Percentiles rank a stretch among this genome's conserved stretches.
Evolutionary conservation across 2,113 vertebrate species (phyloP).

Genomic region (Leucoraja erinaceus): DNA sequence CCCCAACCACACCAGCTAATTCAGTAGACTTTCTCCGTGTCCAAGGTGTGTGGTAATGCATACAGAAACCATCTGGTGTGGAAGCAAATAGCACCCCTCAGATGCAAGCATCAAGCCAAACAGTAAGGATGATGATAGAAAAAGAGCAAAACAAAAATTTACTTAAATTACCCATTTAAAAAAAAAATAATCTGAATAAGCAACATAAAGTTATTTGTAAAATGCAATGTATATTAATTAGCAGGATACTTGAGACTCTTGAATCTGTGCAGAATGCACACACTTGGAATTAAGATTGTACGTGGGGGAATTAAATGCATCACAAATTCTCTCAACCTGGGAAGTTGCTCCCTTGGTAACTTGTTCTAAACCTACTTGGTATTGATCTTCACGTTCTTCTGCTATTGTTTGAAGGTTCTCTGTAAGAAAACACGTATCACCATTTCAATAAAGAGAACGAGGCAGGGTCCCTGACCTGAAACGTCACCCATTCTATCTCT

Average conservation of each 20-base stretch:
- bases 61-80: not conserved
- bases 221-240: not conserved
- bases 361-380: slow-evolving; percentile 81
- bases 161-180: not conserved
- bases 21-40: not conserved
- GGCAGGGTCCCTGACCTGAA: too few species aligned
- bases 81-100: not conserved
- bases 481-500: too few species aligned
- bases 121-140: not conserved
- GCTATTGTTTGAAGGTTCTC: too few species aligned
- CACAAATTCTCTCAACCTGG: slow-evolving; percentile 58
- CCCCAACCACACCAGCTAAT: not conserved
- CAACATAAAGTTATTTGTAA: too few species aligned
- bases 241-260: not conserved
- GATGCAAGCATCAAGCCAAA: not conserved
- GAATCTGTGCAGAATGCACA: not conserved
- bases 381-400: too few species aligned
- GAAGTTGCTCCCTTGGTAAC: slow-evolving; percentile 79
- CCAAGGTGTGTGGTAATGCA: not conserved
- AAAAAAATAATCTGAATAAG: not conserved
- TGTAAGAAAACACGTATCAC: too few species aligned
- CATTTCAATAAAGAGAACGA: too few species aligned
- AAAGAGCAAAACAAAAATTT: not conserved
- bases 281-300: not conserved
- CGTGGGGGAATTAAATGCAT: not conserved